Evolutionary conservation across 2,888 invertebrate species (phyloP).

Genomic region (Standfussiana lucernea): DNA sequence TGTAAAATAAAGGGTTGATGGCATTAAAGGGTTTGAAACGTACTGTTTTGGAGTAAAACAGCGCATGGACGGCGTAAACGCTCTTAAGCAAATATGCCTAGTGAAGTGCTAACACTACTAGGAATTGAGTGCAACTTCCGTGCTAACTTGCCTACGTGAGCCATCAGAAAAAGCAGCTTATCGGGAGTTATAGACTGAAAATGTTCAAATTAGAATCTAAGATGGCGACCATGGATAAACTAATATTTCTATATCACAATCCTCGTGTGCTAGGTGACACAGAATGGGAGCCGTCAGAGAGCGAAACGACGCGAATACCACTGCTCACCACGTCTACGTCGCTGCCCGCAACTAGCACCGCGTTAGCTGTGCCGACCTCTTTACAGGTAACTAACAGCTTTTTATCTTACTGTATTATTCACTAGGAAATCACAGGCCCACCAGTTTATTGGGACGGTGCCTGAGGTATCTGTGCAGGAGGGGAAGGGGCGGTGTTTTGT

Average conservation of each 20-base stretch:
- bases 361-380: slow-evolving; percentile 80
- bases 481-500: background rate
- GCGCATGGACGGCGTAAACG: no score
- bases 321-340: slow-evolving; percentile 76
- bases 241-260: background rate
- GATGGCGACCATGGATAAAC: background rate
- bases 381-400: slow-evolving; percentile 71
- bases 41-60: no score
- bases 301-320: slow-evolving; percentile 83
- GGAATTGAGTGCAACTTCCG: background rate
- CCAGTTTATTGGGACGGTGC: background rate
- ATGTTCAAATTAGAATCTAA: background rate
- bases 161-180: background rate
- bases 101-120: background rate
- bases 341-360: slow-evolving; percentile 80
- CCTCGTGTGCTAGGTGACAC: slow-evolving; percentile 89
- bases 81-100: no score
- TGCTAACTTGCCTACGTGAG: background rate
- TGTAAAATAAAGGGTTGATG: no score
- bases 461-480: background rate
- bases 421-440: background rate
- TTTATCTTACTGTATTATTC: background rate
- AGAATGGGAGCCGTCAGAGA: slow-evolving; percentile 94
- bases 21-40: no score
- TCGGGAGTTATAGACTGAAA: background rate